Evolutionary conservation across 1,140 invertebrate genomes (phyloP).

Genomic region (Phocides pigmalion): DNA sequence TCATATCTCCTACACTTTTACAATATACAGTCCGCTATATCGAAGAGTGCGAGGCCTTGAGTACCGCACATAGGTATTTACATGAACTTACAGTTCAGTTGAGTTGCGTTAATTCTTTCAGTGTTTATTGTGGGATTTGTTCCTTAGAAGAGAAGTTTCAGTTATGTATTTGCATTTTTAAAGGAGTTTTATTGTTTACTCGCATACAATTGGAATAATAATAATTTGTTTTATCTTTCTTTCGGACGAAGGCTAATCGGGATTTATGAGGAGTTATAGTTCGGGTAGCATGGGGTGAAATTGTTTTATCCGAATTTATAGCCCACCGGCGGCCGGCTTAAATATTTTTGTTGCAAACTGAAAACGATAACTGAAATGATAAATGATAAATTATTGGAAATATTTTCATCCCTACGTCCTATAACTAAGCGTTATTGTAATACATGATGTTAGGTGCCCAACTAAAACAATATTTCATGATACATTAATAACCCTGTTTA

Average conservation of each 20-base stretch:
- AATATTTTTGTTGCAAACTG: constrained; percentile 56
- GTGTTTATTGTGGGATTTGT: too few relatives aligned
- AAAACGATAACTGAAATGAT: constrained; percentile 50
- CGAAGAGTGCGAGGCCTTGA: too few relatives aligned
- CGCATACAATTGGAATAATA: constrained; percentile 24
- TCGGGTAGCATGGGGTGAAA: constrained; percentile 54
- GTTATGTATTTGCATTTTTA: too few relatives aligned
- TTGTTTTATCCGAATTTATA: constrained; percentile 74
- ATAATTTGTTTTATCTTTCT: constrained; percentile 60
- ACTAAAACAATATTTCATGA: constrained; percentile 30
- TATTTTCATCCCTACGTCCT: constrained; percentile 20
- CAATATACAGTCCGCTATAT: too few relatives aligned
- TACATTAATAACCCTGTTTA: constrained; percentile 17
- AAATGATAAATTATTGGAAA: constrained; percentile 33
- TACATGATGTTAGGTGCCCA: too few relatives aligned
- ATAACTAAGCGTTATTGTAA: constrained; percentile 19
- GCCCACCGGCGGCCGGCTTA: constrained; percentile 53
- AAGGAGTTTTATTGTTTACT: background rate
- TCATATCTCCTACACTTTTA: too few relatives aligned
- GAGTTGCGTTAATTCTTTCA: too few relatives aligned
- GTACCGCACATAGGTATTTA: too few relatives aligned
- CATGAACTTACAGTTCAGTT: too few relatives aligned
- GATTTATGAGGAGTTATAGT: constrained; percentile 54
- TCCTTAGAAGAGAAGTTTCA: too few relatives aligned
- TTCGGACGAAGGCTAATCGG: constrained; percentile 57